A percentile compares a stretch with the other conserved stretches of the same genome.
Conservation (phyloP, 2,113 vertebrate genomes). For the Pterocles burchelli region DNA sequence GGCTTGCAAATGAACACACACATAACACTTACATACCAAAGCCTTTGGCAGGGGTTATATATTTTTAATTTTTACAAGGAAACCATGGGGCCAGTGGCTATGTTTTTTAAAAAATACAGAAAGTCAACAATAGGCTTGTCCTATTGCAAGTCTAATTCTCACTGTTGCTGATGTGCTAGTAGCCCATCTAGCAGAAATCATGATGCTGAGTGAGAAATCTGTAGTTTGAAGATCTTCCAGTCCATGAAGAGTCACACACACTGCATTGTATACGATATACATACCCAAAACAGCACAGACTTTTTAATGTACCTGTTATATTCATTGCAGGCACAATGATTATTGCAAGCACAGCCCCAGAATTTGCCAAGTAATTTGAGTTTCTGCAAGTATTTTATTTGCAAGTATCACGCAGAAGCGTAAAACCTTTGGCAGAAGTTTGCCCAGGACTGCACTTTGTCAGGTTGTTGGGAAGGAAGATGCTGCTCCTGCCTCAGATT, state of each 20-base stretch:
- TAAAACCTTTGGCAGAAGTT: background rate
- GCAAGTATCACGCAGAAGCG: background rate
- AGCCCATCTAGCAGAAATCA: background rate
- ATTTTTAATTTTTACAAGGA: background rate
- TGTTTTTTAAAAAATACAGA: background rate
- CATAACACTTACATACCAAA: background rate
- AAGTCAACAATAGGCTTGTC: background rate
- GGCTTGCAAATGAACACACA: background rate
- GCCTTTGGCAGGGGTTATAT: background rate
- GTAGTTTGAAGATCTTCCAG: background rate
- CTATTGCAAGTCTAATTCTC: background rate
- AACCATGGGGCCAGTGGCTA: background rate
- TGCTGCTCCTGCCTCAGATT: background rate
- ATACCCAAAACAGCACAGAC: background rate
- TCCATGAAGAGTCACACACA: background rate
- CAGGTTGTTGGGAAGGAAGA: background rate
- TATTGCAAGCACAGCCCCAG: background rate
- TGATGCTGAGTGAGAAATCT: background rate
- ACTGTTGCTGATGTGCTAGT: background rate
- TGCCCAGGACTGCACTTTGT: background rate
- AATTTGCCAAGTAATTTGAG: background rate
- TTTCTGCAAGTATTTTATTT: constrained; percentile 3
- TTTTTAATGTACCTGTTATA: background rate
- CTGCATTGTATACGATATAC: background rate
- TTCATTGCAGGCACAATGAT: background rate